Evolutionary conservation across 2,113 vertebrate species (phyloP), one percentile per base, ranked within the genome.

Genomic region (Cromileptes altivelis): DNA sequence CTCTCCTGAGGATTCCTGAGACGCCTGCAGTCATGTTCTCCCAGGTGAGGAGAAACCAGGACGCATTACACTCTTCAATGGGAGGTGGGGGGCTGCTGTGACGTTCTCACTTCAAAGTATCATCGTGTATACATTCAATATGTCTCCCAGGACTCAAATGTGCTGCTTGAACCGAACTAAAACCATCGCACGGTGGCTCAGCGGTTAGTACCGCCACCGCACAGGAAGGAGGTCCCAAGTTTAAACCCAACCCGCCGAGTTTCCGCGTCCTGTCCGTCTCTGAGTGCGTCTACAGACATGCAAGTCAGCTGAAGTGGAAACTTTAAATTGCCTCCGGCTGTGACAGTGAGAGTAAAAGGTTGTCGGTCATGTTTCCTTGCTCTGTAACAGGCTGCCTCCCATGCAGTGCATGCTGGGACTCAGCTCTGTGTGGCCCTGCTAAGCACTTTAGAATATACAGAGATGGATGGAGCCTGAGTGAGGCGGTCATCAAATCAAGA

Each of bases 1-100:
- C 14, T 87, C 85, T 87, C 90, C 72, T 6, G 89, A 89, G 87
- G 86, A 86, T 85, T 90, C 68, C 84, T 80, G 27, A 86, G 75
- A 69, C 13, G 77, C 87, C 79, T 67, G 33, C 72, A 63, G 82
- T 82, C 85, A 52, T 82, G 79, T 85, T 84, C 83, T 84, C 88
- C 83, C 75, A 40, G 81, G 70, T 80, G 84, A 86, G 55, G 62
- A 74, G 85, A 84, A 70, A 62, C 67, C 55, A 17, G 56, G 63
- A 64, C 19, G 23, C 71, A 70, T 80, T 81, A 40, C 62, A 67
- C 53, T 75, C 58, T 83, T 63, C 57, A 27, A 25, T 23, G n/a
- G 30, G 4, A 15, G 17, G 56, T 55, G 68, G 47, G 33, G 12
- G 47, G 42, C 27, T 1, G 40, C 45, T 57, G 80, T 68, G 80